Base-by-base conservation (phyloP, 2,888 invertebrate species). In the Masnerella sp. region DNA sequence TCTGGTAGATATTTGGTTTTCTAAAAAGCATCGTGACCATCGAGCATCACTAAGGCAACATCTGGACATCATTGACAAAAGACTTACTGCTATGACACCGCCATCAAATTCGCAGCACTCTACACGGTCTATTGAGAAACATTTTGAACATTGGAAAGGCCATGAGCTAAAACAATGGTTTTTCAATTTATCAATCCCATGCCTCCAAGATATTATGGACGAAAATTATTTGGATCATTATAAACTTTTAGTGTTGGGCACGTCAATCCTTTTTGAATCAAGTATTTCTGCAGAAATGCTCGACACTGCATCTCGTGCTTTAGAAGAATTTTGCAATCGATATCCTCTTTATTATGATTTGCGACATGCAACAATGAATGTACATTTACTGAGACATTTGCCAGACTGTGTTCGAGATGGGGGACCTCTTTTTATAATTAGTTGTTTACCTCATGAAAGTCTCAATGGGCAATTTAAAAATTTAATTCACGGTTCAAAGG, bases 171-270 rank as follows among this genome's bases (percentile, higher is more conserved):
- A 56, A 17, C 9, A 15, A 15, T 56, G 43, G 56, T 56, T 56
- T 20, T 30, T 56, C 18, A 8, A 25, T 8, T 56, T 12, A 11
- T 56, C 40, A 17, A 34, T 43, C 32, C 15, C 68, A 22, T 2
- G 32, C 12, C 2, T 20, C 8, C 5, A 30, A 7, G 14, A 36
- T 8, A 15, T 67, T n/a, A 45, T 47, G 47, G 49, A 67, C 2
- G 30, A 32, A 4, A 17, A 20, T 8, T 43, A 34, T 18, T 58
- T 67, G 8, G 18, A 56, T 0, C 67, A 56, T 25, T 47, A 17
- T 18, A 54, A 67, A 36, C 20, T 67, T 11, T 28, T 56, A n/a
- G 52, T 64, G 8, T 22, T 40, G 5, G 64, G 64, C 9, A 22
- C 54, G 2, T 64, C 40, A n/a, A 25, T 64, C 28, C n/a, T 34